Evolutionary conservation across 1,140 invertebrate species (phyloP).

Genomic region (Drosophila biarmipes): DNA sequence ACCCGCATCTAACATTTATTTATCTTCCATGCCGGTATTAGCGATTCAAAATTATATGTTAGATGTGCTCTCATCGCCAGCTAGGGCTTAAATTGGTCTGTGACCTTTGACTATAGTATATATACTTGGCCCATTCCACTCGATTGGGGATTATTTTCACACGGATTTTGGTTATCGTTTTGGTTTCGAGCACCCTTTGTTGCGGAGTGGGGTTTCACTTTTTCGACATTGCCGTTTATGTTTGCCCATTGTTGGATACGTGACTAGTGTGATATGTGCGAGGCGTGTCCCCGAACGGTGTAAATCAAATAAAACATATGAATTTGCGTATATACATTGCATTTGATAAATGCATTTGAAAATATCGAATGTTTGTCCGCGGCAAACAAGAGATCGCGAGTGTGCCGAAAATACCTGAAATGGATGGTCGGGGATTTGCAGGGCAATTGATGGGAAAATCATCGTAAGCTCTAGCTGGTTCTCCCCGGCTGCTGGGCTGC

Average conservation of each 20-base stretch:
- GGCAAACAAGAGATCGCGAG: slow-evolving; percentile 28
- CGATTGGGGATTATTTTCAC: slow-evolving; percentile 5
- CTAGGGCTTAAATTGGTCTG: background rate
- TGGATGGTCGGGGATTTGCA: slow-evolving; percentile 15
- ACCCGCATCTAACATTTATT: background rate
- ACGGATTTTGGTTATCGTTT: background rate
- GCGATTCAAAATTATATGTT: background rate
- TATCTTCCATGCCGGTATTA: background rate
- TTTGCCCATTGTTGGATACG: slow-evolving; percentile 30
- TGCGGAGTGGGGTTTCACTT: slow-evolving; percentile 4
- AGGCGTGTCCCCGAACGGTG: slow-evolving; percentile 8
- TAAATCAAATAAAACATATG: slow-evolving; percentile 35
- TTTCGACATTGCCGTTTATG: slow-evolving; percentile 3
- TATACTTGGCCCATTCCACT: background rate
- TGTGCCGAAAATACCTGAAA: slow-evolving; percentile 33
- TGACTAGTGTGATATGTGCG: slow-evolving; percentile 30
- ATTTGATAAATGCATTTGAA: slow-evolving; percentile 62
- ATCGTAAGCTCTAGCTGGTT: slow-evolving; percentile 1
- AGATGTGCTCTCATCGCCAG: background rate
- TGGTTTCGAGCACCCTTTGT: slow-evolving; percentile 1
- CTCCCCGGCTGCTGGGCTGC: background rate
- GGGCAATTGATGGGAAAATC: slow-evolving; percentile 6
- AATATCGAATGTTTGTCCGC: slow-evolving; percentile 49
- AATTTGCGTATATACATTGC: slow-evolving; percentile 49
- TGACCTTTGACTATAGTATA: background rate